Evolutionary conservation across 2,113 vertebrate species (phyloP).

Genomic region (Raphicerus campestris): DNA sequence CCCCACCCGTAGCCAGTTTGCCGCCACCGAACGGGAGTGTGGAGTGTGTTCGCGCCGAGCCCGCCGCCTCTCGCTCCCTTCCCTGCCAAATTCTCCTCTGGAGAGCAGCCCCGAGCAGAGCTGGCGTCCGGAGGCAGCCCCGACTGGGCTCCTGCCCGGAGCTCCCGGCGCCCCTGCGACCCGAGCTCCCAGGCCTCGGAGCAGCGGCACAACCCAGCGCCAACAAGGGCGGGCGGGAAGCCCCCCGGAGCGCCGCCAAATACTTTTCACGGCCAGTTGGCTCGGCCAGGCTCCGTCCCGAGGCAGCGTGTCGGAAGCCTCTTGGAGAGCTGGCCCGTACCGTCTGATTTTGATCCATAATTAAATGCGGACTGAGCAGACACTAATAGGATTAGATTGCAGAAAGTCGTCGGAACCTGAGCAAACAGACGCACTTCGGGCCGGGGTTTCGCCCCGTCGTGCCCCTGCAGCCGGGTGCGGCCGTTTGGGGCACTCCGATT

Average conservation of each 20-base stretch:
- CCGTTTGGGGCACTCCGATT: not conserved
- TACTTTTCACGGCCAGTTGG: conserved; percentile 56
- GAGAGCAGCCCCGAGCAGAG: not conserved
- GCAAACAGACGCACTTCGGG: conserved; percentile 20
- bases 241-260: conserved; percentile 56
- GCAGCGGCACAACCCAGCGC: not conserved
- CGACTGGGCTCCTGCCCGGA: not conserved
- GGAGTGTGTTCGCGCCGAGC: conserved; percentile 1
- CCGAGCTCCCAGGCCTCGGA: not conserved
- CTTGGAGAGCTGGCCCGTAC: conserved; percentile 57
- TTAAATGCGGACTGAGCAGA: conserved; percentile 73
- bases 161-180: not conserved
- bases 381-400: conserved; percentile 77
- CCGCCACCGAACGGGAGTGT: conserved; percentile 38
- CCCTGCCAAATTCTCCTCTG: conserved; percentile 28
- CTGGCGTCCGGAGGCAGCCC: not conserved
- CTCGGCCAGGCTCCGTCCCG: not conserved
- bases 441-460: not conserved
- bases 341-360: conserved; percentile 66
- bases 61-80: not conserved
- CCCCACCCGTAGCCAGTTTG: not conserved
- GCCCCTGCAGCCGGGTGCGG: conserved; percentile 21
- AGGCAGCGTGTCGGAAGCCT: conserved; percentile 50
- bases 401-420: conserved; percentile 60
- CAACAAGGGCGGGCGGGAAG: conserved; percentile 40